These are phyloP conservation scores for Halictus rubicundus DNA, from an alignment of 1,140 invertebrate species.

Conservation along the genomic window DNA sequence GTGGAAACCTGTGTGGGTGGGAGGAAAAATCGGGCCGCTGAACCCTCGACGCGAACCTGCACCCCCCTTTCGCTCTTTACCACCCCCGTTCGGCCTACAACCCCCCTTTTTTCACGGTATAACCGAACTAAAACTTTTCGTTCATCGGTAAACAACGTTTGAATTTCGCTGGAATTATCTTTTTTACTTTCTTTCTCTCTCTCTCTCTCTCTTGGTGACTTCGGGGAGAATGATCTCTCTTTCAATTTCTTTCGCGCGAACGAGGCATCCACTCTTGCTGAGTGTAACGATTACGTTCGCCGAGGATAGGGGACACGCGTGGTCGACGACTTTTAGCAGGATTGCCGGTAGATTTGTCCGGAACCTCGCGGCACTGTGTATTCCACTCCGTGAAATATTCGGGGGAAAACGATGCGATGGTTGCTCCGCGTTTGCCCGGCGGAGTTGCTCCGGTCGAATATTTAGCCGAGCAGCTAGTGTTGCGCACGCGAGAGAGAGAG, in stretches of 20 bases:
- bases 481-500: no score
- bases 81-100: no score
- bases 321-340: conserved; percentile 47
- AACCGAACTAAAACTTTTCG: no score
- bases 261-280: conserved; percentile 44
- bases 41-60: neutral
- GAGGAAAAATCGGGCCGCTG: conserved; percentile 13
- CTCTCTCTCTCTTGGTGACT: neutral
- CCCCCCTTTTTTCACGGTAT: no score
- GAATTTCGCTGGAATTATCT: neutral
- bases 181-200: neutral
- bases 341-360: conserved; percentile 44
- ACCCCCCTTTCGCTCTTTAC: no score
- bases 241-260: conserved; percentile 12
- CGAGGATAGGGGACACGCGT: conserved; percentile 17
- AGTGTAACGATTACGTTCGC: conserved; percentile 49
- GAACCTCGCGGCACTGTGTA: neutral
- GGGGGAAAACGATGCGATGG: no score
- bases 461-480: neutral
- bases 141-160: no score
- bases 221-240: neutral
- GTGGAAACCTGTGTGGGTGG: conserved; percentile 14
- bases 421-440: no score
- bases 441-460: neutral
- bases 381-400: no score